Evolutionary conservation across 2,113 vertebrate species (phyloP).

Genomic region (Hypomesus transpacificus): DNA sequence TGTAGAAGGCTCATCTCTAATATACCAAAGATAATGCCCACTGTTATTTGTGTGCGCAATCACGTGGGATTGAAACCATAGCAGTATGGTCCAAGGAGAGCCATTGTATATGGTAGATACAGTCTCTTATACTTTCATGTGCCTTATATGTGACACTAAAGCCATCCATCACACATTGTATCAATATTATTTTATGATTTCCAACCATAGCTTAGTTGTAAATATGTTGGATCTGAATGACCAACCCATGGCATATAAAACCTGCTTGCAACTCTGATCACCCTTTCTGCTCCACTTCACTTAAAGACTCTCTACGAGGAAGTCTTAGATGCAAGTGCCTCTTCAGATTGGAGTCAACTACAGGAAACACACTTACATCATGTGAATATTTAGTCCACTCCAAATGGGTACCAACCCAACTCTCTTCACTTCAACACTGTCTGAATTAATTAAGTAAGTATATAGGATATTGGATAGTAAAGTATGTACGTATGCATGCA

Average conservation of each 20-base stretch:
- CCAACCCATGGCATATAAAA: slow-evolving; percentile 37
- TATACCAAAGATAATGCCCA: too few species aligned
- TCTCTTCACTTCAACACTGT: slow-evolving; percentile 13
- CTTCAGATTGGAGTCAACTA: slow-evolving; percentile 54
- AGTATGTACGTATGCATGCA: slow-evolving; percentile 7
- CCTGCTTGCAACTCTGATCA: slow-evolving; percentile 20
- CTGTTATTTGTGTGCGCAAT: not conserved
- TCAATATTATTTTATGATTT: too few species aligned
- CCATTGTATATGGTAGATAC: too few species aligned
- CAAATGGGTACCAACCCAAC: slow-evolving; percentile 17
- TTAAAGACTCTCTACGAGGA: slow-evolving; percentile 44
- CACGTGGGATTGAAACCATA: too few species aligned
- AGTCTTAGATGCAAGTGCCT: slow-evolving; percentile 44
- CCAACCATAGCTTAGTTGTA: not conserved
- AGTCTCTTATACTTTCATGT: too few species aligned
- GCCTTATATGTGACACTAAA: too few species aligned
- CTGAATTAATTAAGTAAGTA: not conserved
- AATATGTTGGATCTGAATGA: not conserved
- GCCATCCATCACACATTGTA: too few species aligned
- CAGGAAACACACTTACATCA: slow-evolving; percentile 6
- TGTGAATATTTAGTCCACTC: slow-evolving; percentile 52
- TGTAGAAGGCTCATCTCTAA: too few species aligned
- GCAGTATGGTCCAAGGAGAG: too few species aligned
- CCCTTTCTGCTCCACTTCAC: slow-evolving; percentile 33
- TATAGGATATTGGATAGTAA: not conserved